A percentile compares a stretch with the other conserved stretches of the same genome.
Evolutionary conservation across 2,113 vertebrate species (phyloP).

Genomic region (Lepidothrix coronata): DNA sequence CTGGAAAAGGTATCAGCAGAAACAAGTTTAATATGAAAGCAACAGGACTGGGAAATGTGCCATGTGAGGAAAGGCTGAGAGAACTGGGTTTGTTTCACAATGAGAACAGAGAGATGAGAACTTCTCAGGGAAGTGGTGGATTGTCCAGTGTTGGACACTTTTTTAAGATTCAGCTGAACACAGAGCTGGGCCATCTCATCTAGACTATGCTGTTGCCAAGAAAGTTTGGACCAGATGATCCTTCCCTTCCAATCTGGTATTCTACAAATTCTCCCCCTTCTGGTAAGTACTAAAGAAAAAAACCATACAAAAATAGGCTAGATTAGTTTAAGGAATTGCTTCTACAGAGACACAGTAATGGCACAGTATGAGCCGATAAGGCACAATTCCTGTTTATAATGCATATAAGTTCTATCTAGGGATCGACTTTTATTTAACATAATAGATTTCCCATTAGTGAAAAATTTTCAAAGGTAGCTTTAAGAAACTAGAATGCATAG

Average conservation of each 20-base stretch:
- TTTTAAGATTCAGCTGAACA: neutral
- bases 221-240: neutral
- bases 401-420: neutral
- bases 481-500: neutral
- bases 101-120: neutral
- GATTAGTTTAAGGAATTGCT: neutral
- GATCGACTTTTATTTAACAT: neutral
- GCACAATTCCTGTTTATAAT: neutral
- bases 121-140: neutral
- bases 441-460: neutral
- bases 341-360: neutral
- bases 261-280: neutral
- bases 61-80: neutral
- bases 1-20: neutral
- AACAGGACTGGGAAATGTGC: fast-evolving
- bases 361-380: neutral
- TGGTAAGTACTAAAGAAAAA: neutral
- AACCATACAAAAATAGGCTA: neutral
- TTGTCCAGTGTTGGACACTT: neutral
- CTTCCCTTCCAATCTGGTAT: neutral
- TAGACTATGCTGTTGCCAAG: neutral
- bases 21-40: neutral
- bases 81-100: neutral
- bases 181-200: fast-evolving
- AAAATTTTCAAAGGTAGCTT: neutral